Conservation (phyloP, 2,113 vertebrate genomes). For the Oncorhynchus clarkii region DNA sequence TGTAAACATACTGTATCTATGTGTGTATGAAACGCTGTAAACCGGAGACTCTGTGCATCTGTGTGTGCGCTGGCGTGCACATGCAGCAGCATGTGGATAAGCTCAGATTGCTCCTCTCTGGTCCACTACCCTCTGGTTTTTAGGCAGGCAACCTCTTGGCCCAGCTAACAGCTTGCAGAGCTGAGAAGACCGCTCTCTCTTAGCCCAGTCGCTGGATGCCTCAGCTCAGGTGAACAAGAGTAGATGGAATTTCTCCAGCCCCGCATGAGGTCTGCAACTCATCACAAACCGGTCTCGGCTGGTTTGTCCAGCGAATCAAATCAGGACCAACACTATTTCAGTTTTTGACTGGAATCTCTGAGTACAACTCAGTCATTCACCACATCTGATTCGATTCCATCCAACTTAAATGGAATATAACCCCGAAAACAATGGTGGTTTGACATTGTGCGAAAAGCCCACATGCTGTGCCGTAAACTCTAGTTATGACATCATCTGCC, state of each 20-base stretch:
- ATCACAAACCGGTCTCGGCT: slow-evolving; percentile 63
- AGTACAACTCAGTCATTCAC: slow-evolving; percentile 50
- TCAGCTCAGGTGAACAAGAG: slow-evolving; percentile 58
- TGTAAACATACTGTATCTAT: background rate
- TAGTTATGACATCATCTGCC: too few species aligned
- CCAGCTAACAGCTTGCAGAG: slow-evolving; percentile 32
- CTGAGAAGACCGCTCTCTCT: slow-evolving; percentile 27
- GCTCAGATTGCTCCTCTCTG: slow-evolving; percentile 60
- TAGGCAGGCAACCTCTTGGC: slow-evolving; percentile 46
- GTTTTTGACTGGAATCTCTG: slow-evolving; percentile 42
- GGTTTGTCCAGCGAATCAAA: slow-evolving; percentile 63
- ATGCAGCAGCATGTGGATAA: slow-evolving; percentile 24
- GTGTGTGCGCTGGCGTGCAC: background rate
- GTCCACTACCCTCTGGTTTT: slow-evolving; percentile 55
- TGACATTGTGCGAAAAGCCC: too few species aligned
- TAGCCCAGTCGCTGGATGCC: slow-evolving; percentile 33
- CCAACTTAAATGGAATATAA: too few species aligned
- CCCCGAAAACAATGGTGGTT: too few species aligned
- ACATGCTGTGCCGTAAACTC: too few species aligned
- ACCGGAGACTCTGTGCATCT: background rate
- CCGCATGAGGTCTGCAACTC: slow-evolving; percentile 66
- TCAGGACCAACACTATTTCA: slow-evolving; percentile 57
- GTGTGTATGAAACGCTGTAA: background rate
- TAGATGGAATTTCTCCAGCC: slow-evolving; percentile 65
- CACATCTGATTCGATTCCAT: slow-evolving; percentile 51